A percentile compares a stretch with the other conserved stretches of the same genome.
phyloP scores from a whole-genome alignment of 2,888 invertebrate genomes.

The Drosophila antonietae region DNA sequence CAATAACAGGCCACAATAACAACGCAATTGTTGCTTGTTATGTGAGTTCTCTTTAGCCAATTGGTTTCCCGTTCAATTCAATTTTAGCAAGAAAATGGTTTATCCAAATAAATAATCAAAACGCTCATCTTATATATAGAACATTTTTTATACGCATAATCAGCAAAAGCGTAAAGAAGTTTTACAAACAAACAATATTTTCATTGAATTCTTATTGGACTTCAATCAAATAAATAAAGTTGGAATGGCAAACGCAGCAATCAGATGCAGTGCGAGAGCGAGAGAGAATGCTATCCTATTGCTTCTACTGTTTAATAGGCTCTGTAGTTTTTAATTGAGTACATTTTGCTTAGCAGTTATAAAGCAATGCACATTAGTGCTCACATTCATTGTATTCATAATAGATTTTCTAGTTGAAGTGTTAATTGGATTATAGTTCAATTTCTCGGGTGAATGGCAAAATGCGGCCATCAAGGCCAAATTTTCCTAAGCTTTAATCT shows the following conservation, averaged over 20 bases:
- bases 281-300: not conserved
- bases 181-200: not conserved
- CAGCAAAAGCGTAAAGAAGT: not conserved
- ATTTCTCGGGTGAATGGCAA: conserved; percentile 10
- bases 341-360: not conserved
- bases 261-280: not conserved
- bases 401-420: not conserved
- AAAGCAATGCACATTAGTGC: not conserved
- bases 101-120: conserved; percentile 8
- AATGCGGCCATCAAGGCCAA: conserved; percentile 13
- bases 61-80: conserved; percentile 24
- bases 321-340: not conserved
- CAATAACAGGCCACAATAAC: conserved; percentile 51
- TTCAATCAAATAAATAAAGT: not conserved
- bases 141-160: not conserved
- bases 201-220: not conserved
- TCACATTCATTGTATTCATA: not conserved
- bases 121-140: not conserved
- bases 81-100: conserved; percentile 11
- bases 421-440: not conserved
- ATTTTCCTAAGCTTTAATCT: conserved; percentile 29
- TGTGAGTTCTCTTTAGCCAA: conserved; percentile 19
- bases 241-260: not conserved
- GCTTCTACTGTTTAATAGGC: not conserved
- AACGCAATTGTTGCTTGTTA: conserved; percentile 48